Percentiles rank a stretch among this genome's conserved stretches.
Conservation (phyloP, 2,797 vertebrate genomes). For the Pitangus sulphuratus region DNA sequence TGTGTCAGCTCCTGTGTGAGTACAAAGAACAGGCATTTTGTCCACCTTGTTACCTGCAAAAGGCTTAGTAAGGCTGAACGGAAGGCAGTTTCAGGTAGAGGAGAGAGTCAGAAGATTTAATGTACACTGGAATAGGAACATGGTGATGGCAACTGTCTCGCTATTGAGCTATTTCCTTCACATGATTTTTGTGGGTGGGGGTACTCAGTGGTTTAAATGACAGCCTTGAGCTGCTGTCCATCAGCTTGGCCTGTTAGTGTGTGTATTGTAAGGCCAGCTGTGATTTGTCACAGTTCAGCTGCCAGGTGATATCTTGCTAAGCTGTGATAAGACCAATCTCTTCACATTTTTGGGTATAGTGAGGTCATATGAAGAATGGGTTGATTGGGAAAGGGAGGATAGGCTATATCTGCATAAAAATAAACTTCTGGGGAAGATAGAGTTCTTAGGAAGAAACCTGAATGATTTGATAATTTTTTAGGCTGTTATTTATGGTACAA, state of each 20-base stretch:
- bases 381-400: background rate
- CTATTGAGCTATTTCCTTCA: background rate
- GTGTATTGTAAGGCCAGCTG: slow-evolving; percentile 3
- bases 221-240: background rate
- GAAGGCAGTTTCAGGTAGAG: background rate
- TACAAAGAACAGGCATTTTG: background rate
- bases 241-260: background rate
- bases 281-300: slow-evolving; percentile 42
- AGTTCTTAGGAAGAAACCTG: background rate
- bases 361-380: background rate
- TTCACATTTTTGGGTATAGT: slow-evolving; percentile 11
- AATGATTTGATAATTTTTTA: background rate
- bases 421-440: background rate
- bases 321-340: slow-evolving; percentile 27
- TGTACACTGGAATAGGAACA: background rate
- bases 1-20: background rate
- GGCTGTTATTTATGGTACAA: background rate
- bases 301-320: slow-evolving; percentile 34
- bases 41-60: background rate
- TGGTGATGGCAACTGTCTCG: background rate
- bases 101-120: background rate
- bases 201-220: background rate
- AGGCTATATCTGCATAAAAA: background rate
- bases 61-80: background rate
- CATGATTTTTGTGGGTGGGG: background rate